Evolutionary conservation across 2,113 vertebrate species (phyloP), one percentile per base, ranked within the genome.

Genomic region (Manacus vitellinus): DNA sequence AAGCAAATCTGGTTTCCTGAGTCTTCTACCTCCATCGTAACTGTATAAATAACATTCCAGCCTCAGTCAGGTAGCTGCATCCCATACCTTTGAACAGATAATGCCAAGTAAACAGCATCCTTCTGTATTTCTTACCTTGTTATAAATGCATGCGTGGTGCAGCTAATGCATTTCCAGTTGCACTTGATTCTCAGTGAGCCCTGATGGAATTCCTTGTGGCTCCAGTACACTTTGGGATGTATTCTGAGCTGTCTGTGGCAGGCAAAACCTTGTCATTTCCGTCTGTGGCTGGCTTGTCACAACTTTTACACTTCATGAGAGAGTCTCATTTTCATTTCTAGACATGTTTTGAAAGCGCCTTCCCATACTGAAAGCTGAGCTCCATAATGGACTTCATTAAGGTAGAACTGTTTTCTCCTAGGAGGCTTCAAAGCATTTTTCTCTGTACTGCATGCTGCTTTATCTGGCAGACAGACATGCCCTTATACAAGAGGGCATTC

Each of bases 351-450:
- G 84, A 93, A 95, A 93, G 89, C 65, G 41, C 67, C 43, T 96
- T 91, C 56, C 78, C n/a, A 46, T 87, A 75, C 43, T 92, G 95
- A 91, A 95, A 94, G 71, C 44, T 46, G 74, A 96, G 61, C 35
- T 84, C 88, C 41, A 33, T 95, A 92, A 97, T 94, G 93, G 95
- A 95, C 94, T 97, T 97, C 86, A 89, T 95, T 92, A 94, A 89
- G 81, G 74, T 88, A 94, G 83, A 95, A 37, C 55, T 89, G n/a
- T 85, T 91, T 83, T 81, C 61, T 89, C 86, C 41, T 62, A 94
- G 65, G 96, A 96, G 59, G 49, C n/a, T 86, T 91, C 77, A 95
- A 93, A 95, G 28, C 81, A 66, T 95, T 93, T 95, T 91, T 83
- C 41, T 83, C 79, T 68, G 65, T 75, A 89, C 67, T 85, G 52